These are phyloP conservation scores for Brachyopa scutellaris DNA, from an alignment of 2,888 invertebrate species.

Conservation along the genomic window DNA sequence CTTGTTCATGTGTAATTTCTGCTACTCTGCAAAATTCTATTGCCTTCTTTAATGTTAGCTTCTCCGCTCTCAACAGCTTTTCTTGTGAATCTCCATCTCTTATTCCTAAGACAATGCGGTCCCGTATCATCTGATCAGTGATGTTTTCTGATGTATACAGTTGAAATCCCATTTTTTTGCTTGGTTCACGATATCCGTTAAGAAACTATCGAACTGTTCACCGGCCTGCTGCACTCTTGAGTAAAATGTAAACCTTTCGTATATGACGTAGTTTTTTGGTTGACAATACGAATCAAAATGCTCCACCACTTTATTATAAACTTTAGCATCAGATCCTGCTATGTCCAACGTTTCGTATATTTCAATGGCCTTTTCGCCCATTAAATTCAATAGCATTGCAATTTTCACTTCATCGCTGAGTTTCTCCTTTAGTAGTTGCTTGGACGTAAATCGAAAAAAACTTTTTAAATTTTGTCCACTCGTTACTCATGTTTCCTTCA, in stretches of 20 bases:
- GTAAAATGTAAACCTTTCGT: conserved; percentile 34
- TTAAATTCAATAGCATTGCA: conserved; percentile 11
- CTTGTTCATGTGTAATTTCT: conserved; percentile 1
- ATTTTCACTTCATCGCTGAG: conserved; percentile 2
- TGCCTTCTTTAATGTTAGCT: conserved; percentile 3
- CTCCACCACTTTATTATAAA: conserved; percentile 10
- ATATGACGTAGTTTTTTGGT: conserved; percentile 30
- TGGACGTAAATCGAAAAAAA: conserved; percentile 1
- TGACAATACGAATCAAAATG: conserved; percentile 28
- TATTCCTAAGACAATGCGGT: conserved; percentile 33
- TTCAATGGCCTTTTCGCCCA: not conserved
- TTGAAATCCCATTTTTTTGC: conserved; percentile 36
- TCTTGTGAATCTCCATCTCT: conserved; percentile 17
- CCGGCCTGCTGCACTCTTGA: conserved; percentile 9
- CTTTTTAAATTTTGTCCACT: conserved; percentile 4
- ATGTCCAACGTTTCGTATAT: conserved; percentile 1
- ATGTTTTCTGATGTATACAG: not conserved
- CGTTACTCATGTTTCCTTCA: not conserved
- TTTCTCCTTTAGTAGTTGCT: not conserved
- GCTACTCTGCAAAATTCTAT: conserved; percentile 1
- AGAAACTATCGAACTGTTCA: conserved; percentile 35
- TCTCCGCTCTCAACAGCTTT: not conserved
- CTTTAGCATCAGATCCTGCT: not conserved
- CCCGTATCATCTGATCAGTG: conserved; percentile 28
- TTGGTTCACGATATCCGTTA: conserved; percentile 33